Conservation (phyloP, 1,140 invertebrate genomes). For the Meloidogyne chitwoodi region DNA sequence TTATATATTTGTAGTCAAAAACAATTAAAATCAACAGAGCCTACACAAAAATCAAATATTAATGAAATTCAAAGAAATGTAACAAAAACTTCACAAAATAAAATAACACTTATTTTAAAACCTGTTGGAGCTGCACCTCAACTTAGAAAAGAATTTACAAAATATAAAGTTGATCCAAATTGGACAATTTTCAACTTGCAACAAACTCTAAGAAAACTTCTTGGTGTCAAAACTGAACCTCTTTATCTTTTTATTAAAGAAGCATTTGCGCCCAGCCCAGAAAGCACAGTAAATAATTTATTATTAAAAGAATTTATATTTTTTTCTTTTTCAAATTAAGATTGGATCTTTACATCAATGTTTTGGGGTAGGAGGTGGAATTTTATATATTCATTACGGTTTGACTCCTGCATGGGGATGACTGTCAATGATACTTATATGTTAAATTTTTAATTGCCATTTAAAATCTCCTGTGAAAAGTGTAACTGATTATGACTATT, state of each 20-base stretch:
- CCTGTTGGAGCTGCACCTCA: constrained; percentile 13
- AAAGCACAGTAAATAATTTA: neutral
- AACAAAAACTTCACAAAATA: neutral
- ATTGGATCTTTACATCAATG: constrained; percentile 2
- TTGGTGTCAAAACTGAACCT: constrained; percentile 5
- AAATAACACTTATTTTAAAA: constrained; percentile 10
- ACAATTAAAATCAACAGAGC: neutral
- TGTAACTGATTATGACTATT: too few relatives aligned
- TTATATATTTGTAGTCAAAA: neutral
- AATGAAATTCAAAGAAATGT: neutral
- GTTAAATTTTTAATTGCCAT: too few relatives aligned
- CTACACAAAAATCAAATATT: neutral
- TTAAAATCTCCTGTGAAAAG: too few relatives aligned
- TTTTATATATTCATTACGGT: constrained; percentile 9
- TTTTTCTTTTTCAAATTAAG: too few relatives aligned
- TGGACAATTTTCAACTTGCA: neutral
- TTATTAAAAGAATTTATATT: too few relatives aligned
- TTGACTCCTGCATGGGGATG: constrained; percentile 4
- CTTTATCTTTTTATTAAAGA: constrained; percentile 11
- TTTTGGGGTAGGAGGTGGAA: constrained; percentile 7
- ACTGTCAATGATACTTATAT: neutral
- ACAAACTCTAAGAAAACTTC: constrained; percentile 2
- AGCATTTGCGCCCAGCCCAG: constrained; percentile 3
- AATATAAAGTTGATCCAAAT: neutral
- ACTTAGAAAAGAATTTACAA: constrained; percentile 6